Base-by-base conservation (phyloP, 2,797 vertebrate species). In the Loris lydekkerianus region DNA sequence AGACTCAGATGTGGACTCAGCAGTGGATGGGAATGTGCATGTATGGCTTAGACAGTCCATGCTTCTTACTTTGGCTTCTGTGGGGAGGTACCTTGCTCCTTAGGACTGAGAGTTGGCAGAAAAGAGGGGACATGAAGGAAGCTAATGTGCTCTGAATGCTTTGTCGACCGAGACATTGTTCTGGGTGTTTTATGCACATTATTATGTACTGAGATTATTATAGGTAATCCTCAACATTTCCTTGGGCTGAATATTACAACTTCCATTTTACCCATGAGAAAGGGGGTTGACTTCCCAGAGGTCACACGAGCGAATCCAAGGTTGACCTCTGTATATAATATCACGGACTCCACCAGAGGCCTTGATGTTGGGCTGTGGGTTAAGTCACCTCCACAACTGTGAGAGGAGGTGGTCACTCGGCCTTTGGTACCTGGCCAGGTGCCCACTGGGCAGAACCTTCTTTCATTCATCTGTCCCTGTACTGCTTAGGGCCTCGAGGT, bases 181-280 rank as follows among this genome's bases (percentile, higher is more conserved):
- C 60, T 56, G 25, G 29, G 46, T 67, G 10, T 25, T 89, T 46
- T 11, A 0, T 0, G 4, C 21, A n/a, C 1, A 0, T n/a, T 0
- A 0, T n/a, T 27, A 3, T 0, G 0, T 53, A 20, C 43, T 15
- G 61, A 18, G 15, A 37, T 83, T 27, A 9, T 17, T 6, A 4
- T 18, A n/a, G 21, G 25, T 34, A 14, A 43, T 37, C 18, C 46
- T 83, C 72, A 21, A 0, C 9, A 3, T 63, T 67, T 82, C 58
- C 75, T 80, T 10, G 2, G 63, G 63, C 15, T 25, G 72, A n/a
- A 49, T n/a, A 17, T 69, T 49, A 25, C 23, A 29, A 9, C 27
- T 40, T 73, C n/a, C 5, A 23, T 34, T 49, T 84, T 63, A 37
- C 21, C 84, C 25, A 2, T 6, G 7, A 60, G 27, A 43, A 67